phyloP scores from a whole-genome alignment of 2,113 vertebrate species.

The Cyanistes caeruleus region DNA sequence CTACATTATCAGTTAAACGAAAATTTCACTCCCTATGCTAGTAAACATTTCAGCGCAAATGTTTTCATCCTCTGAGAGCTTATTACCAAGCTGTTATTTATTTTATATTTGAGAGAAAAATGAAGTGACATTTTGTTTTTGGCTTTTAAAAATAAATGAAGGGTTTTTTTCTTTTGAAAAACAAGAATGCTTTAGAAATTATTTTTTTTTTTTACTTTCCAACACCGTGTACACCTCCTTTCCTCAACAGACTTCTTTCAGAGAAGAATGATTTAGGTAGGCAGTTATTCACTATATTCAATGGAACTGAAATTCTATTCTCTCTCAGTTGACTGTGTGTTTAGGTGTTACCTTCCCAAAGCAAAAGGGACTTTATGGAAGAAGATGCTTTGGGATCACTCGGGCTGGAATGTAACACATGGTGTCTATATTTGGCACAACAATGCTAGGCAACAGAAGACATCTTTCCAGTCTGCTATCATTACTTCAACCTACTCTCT shows the following conservation, averaged over 20 bases:
- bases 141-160: neutral
- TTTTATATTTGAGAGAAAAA: neutral
- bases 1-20: neutral
- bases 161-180: neutral
- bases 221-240: neutral
- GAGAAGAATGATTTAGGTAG: neutral
- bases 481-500: neutral
- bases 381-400: neutral
- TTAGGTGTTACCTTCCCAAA: neutral
- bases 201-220: neutral
- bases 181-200: neutral
- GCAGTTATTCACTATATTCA: neutral
- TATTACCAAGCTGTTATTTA: neutral
- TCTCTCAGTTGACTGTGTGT: neutral
- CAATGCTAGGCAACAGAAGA: conserved; percentile 13
- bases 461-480: neutral
- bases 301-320: neutral
- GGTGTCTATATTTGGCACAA: conserved; percentile 9
- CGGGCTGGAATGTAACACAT: neutral
- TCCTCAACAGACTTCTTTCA: neutral
- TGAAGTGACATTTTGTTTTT: neutral
- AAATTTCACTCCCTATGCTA: neutral
- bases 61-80: neutral
- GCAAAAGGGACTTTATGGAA: neutral
- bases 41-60: neutral